Base-by-base conservation (phyloP, 2,797 vertebrate genomes). In the Characodon lateralis region DNA sequence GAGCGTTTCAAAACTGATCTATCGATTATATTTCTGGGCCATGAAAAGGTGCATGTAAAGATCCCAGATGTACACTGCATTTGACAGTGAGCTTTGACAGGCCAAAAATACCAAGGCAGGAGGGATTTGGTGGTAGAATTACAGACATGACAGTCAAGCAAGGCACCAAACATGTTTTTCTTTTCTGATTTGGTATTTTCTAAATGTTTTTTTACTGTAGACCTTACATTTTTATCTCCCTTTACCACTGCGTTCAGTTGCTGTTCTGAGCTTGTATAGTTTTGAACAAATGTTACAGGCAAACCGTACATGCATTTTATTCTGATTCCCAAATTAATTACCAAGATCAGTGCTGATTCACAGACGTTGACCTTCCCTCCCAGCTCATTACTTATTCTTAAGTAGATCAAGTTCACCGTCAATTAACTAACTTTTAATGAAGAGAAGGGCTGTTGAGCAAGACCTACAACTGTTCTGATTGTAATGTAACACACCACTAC, bases 351-450 rank as follows among this genome's bases (percentile, higher is more conserved):
- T 89, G 87, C 84, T 79, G 86, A 93, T 87, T 92, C 88, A 89
- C 83, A 88, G 85, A 87, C 73, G 78, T 88, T 90, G 92, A 94
- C 94, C 93, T 95, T 93, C 87, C 87, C 87, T 89, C 88, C 86
- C 83, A 90, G 91, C 90, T 89, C 93, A 93, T 93, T 93, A 91
- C 91, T 92, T 77, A 88, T 89, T 89, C 87, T 84, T 91, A 93
- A 94, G 87, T 90, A 87, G 87, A 93, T 88, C 78, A 88, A 87
- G 89, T 90, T 93, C 93, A 93, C 87, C 74, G 88, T 93, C 94
- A 94, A 93, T 95, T 95, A 94, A 92, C 91, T 76, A 90, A 92
- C 85, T 92, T 93, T 93, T 94, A 94, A 95, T 94, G 94, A 93
- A 91, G 91, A 71, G 85, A 91, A 87, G 91, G 93, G 83, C 82